These are phyloP conservation scores for Myotis myotis DNA, from an alignment of 2,797 vertebrate genomes.

Conservation along the genomic window DNA sequence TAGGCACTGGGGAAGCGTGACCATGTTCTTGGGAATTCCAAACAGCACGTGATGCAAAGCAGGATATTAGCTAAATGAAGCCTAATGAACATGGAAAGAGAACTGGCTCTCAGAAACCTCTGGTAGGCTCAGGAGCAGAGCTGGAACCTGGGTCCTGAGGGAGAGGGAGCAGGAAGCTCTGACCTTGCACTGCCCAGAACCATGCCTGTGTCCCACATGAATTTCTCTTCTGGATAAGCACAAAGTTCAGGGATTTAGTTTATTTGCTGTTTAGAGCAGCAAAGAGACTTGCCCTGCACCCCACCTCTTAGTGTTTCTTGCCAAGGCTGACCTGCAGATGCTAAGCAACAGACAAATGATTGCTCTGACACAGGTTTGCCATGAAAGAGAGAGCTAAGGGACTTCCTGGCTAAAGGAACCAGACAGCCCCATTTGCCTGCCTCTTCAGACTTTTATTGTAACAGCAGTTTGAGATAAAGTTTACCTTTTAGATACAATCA, in stretches of 20 bases:
- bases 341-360: too few relatives aligned
- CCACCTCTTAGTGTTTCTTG: not conserved
- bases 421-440: too few relatives aligned
- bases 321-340: too few relatives aligned
- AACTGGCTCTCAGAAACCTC: not conserved
- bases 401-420: too few relatives aligned
- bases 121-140: not conserved
- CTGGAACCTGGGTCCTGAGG: not conserved
- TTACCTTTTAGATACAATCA: too few relatives aligned
- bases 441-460: too few relatives aligned
- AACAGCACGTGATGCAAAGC: rapidly evolving
- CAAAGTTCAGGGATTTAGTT: not conserved
- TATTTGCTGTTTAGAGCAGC: not conserved
- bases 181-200: not conserved
- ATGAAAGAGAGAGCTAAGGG: too few relatives aligned
- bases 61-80: not conserved
- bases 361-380: too few relatives aligned
- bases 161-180: not conserved
- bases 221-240: not conserved
- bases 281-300: not conserved
- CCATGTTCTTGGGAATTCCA: not conserved
- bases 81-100: not conserved
- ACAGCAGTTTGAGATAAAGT: too few relatives aligned
- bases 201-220: rapidly evolving
- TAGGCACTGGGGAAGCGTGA: not conserved